These are phyloP conservation scores for Pheosia tremula DNA, from an alignment of 2,888 invertebrate genomes.

Conservation along the genomic window DNA sequence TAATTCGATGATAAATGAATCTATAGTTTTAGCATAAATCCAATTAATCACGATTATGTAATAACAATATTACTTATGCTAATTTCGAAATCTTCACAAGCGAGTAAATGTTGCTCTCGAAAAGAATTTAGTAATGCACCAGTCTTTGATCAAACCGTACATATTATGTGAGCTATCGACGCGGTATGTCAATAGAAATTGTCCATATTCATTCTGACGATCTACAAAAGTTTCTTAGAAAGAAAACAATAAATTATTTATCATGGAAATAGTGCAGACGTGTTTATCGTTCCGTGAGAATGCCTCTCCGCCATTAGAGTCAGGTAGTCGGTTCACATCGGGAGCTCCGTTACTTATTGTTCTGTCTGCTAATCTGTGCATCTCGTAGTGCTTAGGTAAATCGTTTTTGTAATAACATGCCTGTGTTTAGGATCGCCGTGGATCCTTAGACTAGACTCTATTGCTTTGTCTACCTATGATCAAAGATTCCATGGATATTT, in stretches of 20 bases:
- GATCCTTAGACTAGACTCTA: constrained; percentile 4
- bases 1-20: not conserved
- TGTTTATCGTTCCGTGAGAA: constrained; percentile 73
- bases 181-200: constrained; percentile 4
- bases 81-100: not conserved
- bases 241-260: constrained; percentile 46
- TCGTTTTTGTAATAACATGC: constrained; percentile 28
- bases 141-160: not conserved
- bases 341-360: constrained; percentile 58
- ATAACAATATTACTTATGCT: not conserved
- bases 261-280: constrained; percentile 57
- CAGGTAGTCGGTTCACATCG: constrained; percentile 48
- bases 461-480: not conserved
- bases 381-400: constrained; percentile 34
- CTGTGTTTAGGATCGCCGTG: constrained; percentile 19
- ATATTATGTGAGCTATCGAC: not conserved
- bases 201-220: constrained; percentile 26
- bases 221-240: constrained; percentile 22
- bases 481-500: not conserved
- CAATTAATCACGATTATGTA: not conserved
- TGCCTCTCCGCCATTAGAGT: constrained; percentile 60
- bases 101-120: not conserved
- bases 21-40: not conserved
- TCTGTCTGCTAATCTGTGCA: constrained; percentile 31
- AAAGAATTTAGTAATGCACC: not conserved